Conservation (phyloP, 2,113 vertebrate species). For the Chinchilla lanigera region DNA sequence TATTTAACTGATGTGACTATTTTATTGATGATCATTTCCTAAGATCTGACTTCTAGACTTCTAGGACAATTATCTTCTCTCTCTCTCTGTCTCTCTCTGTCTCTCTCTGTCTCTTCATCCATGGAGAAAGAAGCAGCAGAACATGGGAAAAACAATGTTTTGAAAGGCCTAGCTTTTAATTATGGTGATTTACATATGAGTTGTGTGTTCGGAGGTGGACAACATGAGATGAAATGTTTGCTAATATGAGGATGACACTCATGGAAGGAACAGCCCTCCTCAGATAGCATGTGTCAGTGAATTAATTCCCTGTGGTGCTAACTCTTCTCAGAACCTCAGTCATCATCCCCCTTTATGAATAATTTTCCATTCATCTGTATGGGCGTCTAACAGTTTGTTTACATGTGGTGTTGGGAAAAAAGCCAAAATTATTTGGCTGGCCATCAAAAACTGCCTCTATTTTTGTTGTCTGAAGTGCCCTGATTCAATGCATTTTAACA, state of each 20-base stretch:
- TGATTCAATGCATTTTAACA: constrained; percentile 81
- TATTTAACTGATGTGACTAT: constrained; percentile 4
- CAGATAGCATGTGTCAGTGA: constrained; percentile 26
- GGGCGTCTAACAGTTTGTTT: constrained; percentile 84
- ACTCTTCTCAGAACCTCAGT: constrained; percentile 42
- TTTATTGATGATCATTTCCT: neutral
- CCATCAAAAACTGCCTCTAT: constrained; percentile 75
- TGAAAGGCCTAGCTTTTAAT: constrained; percentile 56
- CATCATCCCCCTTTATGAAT: constrained; percentile 52
- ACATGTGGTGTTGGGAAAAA: constrained; percentile 72
- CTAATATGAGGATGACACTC: neutral
- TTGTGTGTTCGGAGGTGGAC: constrained; percentile 40
- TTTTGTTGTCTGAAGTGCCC: constrained; percentile 77
- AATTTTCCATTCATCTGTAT: constrained; percentile 65
- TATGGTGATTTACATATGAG: neutral
- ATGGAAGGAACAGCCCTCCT: constrained; percentile 40
- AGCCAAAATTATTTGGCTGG: constrained; percentile 79
- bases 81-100: neutral
- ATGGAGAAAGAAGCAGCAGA: neutral
- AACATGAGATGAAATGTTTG: constrained; percentile 57
- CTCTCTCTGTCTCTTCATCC: neutral
- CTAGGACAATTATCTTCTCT: neutral
- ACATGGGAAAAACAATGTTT: neutral
- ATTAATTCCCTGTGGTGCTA: constrained; percentile 63
- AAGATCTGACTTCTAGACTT: constrained; percentile 30